phyloP scores from a whole-genome alignment of 2,113 vertebrate genomes.

The Atrichornis clamosus region DNA sequence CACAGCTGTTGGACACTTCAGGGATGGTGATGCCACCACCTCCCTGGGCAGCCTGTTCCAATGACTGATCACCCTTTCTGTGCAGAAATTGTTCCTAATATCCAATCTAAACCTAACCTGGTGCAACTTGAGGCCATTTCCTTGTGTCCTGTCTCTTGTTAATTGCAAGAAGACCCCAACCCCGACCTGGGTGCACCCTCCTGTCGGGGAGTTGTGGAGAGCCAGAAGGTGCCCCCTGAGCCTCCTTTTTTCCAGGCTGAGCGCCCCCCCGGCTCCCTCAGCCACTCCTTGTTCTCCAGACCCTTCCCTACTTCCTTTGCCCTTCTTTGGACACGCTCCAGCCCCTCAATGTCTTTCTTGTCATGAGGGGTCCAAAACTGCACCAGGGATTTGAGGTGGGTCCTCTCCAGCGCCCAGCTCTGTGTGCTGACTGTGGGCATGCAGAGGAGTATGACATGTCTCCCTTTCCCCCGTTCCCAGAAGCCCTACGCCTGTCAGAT shows the following conservation, averaged over 20 bases:
- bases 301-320: not conserved
- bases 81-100: not conserved
- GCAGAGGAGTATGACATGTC: not conserved
- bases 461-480: slow-evolving; percentile 64
- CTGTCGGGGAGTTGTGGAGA: not conserved
- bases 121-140: not conserved
- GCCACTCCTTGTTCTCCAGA: not conserved
- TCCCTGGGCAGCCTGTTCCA: not conserved
- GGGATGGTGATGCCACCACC: not conserved
- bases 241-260: not conserved
- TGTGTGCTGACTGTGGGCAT: not conserved
- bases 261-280: not conserved
- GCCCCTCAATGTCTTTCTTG: not conserved
- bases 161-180: not conserved
- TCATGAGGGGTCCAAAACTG: not conserved
- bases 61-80: not conserved
- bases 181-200: not conserved
- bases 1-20: not conserved
- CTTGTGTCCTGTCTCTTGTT: not conserved
- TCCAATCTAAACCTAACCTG: not conserved
- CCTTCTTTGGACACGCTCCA: not conserved
- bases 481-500: slow-evolving; percentile 99
- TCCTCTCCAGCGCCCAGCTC: not conserved
- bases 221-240: not conserved
- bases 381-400: rapidly evolving